These are phyloP conservation scores for Scomber japonicus DNA, from an alignment of 2,113 vertebrate species.

Conservation along the genomic window DNA sequence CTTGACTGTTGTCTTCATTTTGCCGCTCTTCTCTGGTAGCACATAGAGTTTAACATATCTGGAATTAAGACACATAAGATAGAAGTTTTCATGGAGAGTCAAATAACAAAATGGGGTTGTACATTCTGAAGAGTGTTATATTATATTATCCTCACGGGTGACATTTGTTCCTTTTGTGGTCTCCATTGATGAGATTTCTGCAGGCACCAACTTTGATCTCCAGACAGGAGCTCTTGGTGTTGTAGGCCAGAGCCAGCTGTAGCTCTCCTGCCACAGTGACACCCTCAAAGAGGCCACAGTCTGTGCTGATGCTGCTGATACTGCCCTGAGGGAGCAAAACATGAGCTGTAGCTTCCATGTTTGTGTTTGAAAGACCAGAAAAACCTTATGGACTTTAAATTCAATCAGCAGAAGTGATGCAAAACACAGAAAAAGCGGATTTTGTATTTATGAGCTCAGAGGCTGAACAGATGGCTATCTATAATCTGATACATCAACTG, in stretches of 20 bases:
- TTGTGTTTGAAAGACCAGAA: background rate
- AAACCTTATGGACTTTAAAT: background rate
- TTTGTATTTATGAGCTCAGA: background rate
- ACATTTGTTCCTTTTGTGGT: slow-evolving; percentile 90
- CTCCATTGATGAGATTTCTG: slow-evolving; percentile 87
- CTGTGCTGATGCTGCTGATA: slow-evolving; percentile 87
- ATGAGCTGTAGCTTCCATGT: background rate
- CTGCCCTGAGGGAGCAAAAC: slow-evolving; percentile 77
- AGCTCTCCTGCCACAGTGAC: slow-evolving; percentile 86
- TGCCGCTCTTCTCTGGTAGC: slow-evolving; percentile 87
- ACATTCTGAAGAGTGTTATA: background rate
- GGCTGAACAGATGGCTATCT: background rate
- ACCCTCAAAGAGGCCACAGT: slow-evolving; percentile 81
- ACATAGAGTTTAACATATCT: slow-evolving; percentile 93
- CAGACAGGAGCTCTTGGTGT: slow-evolving; percentile 81
- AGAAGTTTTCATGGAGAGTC: background rate
- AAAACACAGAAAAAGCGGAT: background rate
- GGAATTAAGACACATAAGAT: slow-evolving; percentile 15
- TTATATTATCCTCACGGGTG: slow-evolving; percentile 88
- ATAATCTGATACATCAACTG: background rate
- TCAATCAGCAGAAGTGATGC: background rate
- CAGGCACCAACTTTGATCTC: slow-evolving; percentile 89
- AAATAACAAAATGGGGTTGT: background rate
- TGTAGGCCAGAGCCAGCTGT: slow-evolving; percentile 88
- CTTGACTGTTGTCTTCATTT: slow-evolving; percentile 90